These are phyloP conservation scores for Rhorus exstirpatorius DNA, from an alignment of 2,888 invertebrate species.

Conservation along the genomic window DNA sequence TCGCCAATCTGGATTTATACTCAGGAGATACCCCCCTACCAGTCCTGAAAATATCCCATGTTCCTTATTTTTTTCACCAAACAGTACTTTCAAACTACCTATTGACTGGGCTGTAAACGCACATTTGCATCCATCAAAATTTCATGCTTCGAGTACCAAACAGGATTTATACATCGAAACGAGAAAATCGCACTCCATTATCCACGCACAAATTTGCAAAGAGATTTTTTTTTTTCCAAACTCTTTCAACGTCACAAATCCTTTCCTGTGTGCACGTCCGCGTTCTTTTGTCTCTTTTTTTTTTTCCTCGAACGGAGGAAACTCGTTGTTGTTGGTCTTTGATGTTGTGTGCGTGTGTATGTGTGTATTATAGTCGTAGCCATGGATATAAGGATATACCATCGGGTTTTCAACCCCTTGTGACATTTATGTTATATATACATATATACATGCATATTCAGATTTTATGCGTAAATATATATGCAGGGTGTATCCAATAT, in stretches of 20 bases:
- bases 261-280: slow-evolving; percentile 32
- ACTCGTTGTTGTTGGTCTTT: slow-evolving; percentile 28
- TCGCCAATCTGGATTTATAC: too few species aligned
- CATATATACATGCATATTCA: not conserved
- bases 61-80: too few species aligned
- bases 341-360: slow-evolving; percentile 49
- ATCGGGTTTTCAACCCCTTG: slow-evolving; percentile 55
- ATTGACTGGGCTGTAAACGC: too few species aligned
- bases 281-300: slow-evolving; percentile 11
- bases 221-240: not conserved
- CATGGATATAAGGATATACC: slow-evolving; percentile 34
- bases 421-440: slow-evolving; percentile 34
- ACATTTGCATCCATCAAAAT: too few species aligned
- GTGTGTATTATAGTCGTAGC: too few species aligned
- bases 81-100: too few species aligned
- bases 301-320: not conserved
- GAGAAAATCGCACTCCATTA: slow-evolving; percentile 5
- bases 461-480: not conserved
- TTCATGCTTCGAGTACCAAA: slow-evolving; percentile 1
- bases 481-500: slow-evolving; percentile 37
- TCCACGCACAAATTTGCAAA: not conserved
- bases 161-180: slow-evolving; percentile 11
- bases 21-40: too few species aligned
- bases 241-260: slow-evolving; percentile 22
- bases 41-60: too few species aligned